Percentiles rank a stretch among this genome's conserved stretches.
Conservation (phyloP, 2,797 vertebrate genomes). For the Acipenser ruthenus region DNA sequence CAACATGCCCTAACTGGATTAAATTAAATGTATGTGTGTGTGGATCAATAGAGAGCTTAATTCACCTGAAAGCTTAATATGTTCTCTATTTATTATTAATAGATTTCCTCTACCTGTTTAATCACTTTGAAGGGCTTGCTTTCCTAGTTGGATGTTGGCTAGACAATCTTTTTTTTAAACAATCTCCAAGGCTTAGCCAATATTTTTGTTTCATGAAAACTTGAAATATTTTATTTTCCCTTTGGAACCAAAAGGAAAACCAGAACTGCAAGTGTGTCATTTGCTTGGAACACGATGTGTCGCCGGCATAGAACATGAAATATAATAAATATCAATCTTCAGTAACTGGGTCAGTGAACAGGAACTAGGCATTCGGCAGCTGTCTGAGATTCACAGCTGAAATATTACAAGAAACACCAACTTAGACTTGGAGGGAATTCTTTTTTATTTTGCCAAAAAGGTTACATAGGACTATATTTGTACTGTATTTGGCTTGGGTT, state of each 20-base stretch:
- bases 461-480: no score
- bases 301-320: background rate
- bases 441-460: slow-evolving; percentile 1
- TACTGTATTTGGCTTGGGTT: no score
- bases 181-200: background rate
- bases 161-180: background rate
- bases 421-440: background rate
- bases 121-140: background rate
- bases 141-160: background rate
- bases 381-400: slow-evolving; percentile 8
- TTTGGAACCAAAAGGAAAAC: background rate
- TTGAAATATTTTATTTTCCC: no score
- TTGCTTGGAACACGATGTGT: background rate
- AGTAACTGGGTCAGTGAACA: background rate
- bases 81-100: background rate
- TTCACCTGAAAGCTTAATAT: background rate
- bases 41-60: background rate
- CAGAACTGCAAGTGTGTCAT: slow-evolving; percentile 2
- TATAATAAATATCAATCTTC: background rate
- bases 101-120: background rate
- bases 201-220: slow-evolving; percentile 5
- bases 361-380: slow-evolving; percentile 1
- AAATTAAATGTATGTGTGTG: background rate
- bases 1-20: no score
- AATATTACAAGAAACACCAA: slow-evolving; percentile 7